Evolutionary conservation across 2,797 vertebrate species (phyloP).

Genomic region (Tamandua tetradactyla): DNA sequence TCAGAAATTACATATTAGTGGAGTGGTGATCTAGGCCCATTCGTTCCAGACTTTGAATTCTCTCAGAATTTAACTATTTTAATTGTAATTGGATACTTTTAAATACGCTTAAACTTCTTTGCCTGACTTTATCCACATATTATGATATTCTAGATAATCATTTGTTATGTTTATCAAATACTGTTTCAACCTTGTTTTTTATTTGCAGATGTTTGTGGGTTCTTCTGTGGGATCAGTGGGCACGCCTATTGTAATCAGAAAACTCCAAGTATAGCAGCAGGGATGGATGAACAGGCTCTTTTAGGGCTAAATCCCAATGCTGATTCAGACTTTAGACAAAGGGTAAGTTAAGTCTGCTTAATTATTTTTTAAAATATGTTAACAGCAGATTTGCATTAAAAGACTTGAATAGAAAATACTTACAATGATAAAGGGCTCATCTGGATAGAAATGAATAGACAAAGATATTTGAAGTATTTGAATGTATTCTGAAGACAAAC

Average conservation of each 20-base stretch:
- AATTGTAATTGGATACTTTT: background rate
- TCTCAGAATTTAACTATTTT: background rate
- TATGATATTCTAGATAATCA: background rate
- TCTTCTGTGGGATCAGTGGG: constrained; percentile 85
- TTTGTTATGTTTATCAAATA: constrained; percentile 66
- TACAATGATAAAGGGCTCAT: constrained; percentile 12
- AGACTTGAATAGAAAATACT: background rate
- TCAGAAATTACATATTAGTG: background rate
- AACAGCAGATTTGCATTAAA: background rate
- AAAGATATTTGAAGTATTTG: background rate
- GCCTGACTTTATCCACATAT: background rate
- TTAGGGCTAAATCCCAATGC: constrained; percentile 98
- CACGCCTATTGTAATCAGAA: constrained; percentile 85
- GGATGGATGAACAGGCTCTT: constrained; percentile 99
- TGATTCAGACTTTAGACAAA: constrained; percentile 95
- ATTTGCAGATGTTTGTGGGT: constrained; percentile 90
- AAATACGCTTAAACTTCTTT: background rate
- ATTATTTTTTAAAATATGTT: constrained; percentile 55
- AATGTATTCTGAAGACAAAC: constrained; percentile 35
- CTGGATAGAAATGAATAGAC: background rate
- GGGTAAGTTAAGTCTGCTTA: constrained; percentile 88
- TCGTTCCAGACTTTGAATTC: constrained; percentile 6
- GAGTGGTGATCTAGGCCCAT: background rate
- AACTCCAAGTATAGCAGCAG: constrained; percentile 89
- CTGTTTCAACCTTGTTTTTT: too few species aligned